Evolutionary conservation across 2,888 invertebrate species (phyloP).

Genomic region (Neuroscelio doddi): DNA sequence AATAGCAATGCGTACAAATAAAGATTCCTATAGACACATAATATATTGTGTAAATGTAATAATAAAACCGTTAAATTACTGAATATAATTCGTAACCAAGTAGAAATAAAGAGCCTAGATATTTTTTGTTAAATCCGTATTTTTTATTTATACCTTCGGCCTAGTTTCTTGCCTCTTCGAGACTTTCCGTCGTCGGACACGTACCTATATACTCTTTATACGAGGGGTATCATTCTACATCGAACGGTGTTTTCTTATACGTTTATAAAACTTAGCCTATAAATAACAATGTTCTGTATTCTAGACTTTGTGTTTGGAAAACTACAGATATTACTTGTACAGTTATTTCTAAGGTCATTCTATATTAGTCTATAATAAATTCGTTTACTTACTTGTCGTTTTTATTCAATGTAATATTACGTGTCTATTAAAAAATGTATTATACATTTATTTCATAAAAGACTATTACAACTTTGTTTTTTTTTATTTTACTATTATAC

Average conservation of each 20-base stretch:
- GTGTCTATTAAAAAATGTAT: conserved; percentile 7
- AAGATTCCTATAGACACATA: too few relatives aligned
- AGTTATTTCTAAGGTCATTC: conserved; percentile 54
- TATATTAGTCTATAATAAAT: conserved; percentile 35
- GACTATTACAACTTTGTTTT: too few relatives aligned
- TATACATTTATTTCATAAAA: too few relatives aligned
- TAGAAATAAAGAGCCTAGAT: conserved; percentile 1
- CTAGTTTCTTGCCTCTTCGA: conserved; percentile 35
- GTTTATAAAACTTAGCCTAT: conserved; percentile 34
- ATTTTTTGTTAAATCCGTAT: conserved; percentile 33
- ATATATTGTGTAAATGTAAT: too few relatives aligned
- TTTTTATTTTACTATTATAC: too few relatives aligned
- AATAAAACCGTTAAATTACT: too few relatives aligned
- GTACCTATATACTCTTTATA: conserved; percentile 22
- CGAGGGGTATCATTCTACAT: conserved; percentile 29
- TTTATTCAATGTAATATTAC: background rate
- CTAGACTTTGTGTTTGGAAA: conserved; percentile 43
- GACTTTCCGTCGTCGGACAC: conserved; percentile 19
- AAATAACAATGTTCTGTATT: conserved; percentile 36
- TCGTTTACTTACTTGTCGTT: conserved; percentile 22
- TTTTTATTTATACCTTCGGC: conserved; percentile 31
- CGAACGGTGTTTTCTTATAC: conserved; percentile 18
- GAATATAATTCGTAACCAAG: too few relatives aligned
- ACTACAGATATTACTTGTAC: conserved; percentile 44
- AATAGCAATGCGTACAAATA: too few relatives aligned